These are phyloP conservation scores for Amaurobius ferox DNA, from an alignment of 2,888 invertebrate genomes.

Conservation along the genomic window DNA sequence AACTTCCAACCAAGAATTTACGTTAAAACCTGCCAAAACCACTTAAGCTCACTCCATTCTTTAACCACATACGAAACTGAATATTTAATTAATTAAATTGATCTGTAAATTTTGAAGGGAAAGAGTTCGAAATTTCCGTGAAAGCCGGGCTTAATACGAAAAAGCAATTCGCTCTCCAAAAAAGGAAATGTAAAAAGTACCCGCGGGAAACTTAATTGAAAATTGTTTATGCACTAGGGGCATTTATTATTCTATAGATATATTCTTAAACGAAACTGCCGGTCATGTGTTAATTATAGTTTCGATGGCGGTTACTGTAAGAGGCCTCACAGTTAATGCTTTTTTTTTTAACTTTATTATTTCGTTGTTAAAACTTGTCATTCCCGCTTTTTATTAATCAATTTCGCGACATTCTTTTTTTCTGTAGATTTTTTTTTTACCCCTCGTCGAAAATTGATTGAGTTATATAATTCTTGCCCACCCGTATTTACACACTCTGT, in stretches of 20 bases:
- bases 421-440: not conserved
- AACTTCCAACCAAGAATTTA: too few relatives aligned
- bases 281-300: not conserved
- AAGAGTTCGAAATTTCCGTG: not conserved
- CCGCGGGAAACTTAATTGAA: not conserved
- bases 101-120: not conserved
- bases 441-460: not conserved
- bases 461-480: not conserved
- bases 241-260: slow-evolving; percentile 9
- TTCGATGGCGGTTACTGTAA: not conserved
- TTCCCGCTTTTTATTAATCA: slow-evolving; percentile 16
- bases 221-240: slow-evolving; percentile 13
- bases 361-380: slow-evolving; percentile 8
- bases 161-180: not conserved
- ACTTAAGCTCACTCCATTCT: too few relatives aligned
- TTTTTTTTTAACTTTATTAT: not conserved
- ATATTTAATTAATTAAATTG: slow-evolving; percentile 4
- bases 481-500: slow-evolving; percentile 6
- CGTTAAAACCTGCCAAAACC: too few relatives aligned
- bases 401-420: not conserved
- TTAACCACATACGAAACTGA: not conserved
- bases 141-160: not conserved
- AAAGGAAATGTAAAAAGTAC: not conserved
- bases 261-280: not conserved
- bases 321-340: not conserved